Percentiles rank a stretch among this genome's conserved stretches.
Evolutionary conservation across 2,888 invertebrate species (phyloP).

Genomic region (Escarpia spicata): DNA sequence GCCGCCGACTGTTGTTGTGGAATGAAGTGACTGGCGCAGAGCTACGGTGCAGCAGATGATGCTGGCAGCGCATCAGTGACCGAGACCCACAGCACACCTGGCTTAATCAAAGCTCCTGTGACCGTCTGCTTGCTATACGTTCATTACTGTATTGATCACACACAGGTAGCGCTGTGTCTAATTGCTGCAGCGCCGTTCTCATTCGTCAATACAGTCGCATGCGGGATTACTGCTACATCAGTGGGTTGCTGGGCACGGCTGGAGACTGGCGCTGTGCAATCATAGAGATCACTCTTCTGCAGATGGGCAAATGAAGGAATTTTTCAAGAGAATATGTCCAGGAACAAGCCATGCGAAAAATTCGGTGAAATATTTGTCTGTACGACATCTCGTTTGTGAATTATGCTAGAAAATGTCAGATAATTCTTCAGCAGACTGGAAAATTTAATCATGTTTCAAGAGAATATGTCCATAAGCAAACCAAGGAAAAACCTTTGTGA

Average conservation of each 20-base stretch:
- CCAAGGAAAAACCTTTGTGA: not conserved
- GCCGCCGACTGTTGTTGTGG: not conserved
- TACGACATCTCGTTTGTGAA: not conserved
- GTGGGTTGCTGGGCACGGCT: not conserved
- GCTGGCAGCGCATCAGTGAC: not conserved
- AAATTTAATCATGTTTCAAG: conserved; percentile 16
- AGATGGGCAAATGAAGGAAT: not conserved
- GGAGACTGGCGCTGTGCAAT: not conserved
- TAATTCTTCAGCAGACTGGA: not conserved
- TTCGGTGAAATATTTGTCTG: not conserved
- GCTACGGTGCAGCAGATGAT: not conserved
- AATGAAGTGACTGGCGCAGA: not conserved
- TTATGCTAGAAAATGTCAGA: not conserved
- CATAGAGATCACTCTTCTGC: not conserved
- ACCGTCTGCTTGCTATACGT: not conserved
- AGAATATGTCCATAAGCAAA: not conserved
- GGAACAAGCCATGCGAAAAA: not conserved
- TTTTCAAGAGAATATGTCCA: conserved; percentile 13
- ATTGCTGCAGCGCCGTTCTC: not conserved
- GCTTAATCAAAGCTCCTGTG: not conserved
- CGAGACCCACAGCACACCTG: not conserved
- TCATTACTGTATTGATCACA: conserved; percentile 16
- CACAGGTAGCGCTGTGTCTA: not conserved
- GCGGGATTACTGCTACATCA: conserved; percentile 5
- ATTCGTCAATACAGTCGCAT: conserved; percentile 13